phyloP scores from a whole-genome alignment of 2,113 vertebrate species.

The Mixornis gularis region DNA sequence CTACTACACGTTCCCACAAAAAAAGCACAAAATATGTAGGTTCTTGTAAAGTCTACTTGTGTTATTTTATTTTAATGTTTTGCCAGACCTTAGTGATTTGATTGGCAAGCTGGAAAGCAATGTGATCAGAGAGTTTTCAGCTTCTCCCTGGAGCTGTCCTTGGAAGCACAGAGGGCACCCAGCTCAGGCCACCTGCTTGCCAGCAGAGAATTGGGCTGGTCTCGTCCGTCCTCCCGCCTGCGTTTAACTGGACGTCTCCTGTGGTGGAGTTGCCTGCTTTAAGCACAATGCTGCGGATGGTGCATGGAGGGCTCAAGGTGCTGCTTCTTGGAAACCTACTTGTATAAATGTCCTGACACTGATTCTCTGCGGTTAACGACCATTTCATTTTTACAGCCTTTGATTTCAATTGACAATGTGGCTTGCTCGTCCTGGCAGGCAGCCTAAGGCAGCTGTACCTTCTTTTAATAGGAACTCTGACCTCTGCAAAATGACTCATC shows the following conservation, averaged over 20 bases:
- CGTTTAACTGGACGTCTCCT: not conserved
- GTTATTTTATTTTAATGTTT: not conserved
- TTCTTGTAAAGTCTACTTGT: not conserved
- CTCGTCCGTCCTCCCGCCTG: not conserved
- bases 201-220: not conserved
- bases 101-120: not conserved
- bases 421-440: slow-evolving; percentile 57
- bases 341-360: not conserved
- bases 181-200: not conserved
- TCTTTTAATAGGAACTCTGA: slow-evolving; percentile 71
- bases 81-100: not conserved
- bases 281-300: not conserved
- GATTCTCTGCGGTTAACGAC: slow-evolving; percentile 32
- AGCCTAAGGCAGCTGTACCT: slow-evolving; percentile 65
- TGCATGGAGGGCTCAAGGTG: slow-evolving; percentile 50
- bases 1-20: not conserved
- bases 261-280: not conserved
- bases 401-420: slow-evolving; percentile 33
- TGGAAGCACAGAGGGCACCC: not conserved
- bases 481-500: slow-evolving; percentile 50
- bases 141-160: slow-evolving; percentile 13
- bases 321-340: slow-evolving; percentile 27
- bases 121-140: not conserved
- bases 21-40: not conserved
- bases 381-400: slow-evolving; percentile 58